A percentile compares a stretch with the other conserved stretches of the same genome.
Conservation (phyloP, 2,797 vertebrate genomes). For the Xiphophorus birchmanni region DNA sequence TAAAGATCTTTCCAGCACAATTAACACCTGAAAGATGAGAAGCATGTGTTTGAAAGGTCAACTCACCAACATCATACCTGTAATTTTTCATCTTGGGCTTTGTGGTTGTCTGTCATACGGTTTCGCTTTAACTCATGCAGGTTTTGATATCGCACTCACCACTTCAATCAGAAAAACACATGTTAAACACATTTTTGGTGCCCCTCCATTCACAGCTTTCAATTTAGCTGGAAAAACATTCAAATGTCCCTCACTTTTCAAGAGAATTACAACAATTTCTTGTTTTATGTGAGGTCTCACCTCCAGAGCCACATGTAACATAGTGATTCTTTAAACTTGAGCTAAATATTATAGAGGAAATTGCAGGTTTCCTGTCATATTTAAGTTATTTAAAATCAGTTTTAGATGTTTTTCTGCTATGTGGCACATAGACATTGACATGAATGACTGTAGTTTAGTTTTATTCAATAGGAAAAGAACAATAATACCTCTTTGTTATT, state of each 20-base stretch:
- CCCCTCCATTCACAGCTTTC: constrained; percentile 6
- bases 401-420: not conserved
- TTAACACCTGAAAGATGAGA: constrained; percentile 1
- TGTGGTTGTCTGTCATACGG: constrained; percentile 7
- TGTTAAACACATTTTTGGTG: constrained; percentile 13
- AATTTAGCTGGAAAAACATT: not conserved
- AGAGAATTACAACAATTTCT: not conserved
- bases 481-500: not conserved
- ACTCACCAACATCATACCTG: not conserved
- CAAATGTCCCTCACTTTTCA: constrained; percentile 1
- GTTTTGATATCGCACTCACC: constrained; percentile 7
- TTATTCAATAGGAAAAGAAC: not conserved
- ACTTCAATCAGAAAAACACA: not conserved
- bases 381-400: not conserved
- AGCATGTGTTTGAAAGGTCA: constrained; percentile 14
- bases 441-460: not conserved
- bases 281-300: not conserved
- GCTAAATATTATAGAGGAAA: not conserved
- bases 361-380: not conserved
- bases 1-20: not conserved
- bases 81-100: not conserved
- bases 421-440: not conserved
- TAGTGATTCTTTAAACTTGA: not conserved
- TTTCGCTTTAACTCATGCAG: constrained; percentile 26
- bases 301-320: not conserved